A percentile compares a stretch with the other conserved stretches of the same genome.
Conservation (phyloP, 2,888 invertebrate species). For the Hyalella azteca region DNA sequence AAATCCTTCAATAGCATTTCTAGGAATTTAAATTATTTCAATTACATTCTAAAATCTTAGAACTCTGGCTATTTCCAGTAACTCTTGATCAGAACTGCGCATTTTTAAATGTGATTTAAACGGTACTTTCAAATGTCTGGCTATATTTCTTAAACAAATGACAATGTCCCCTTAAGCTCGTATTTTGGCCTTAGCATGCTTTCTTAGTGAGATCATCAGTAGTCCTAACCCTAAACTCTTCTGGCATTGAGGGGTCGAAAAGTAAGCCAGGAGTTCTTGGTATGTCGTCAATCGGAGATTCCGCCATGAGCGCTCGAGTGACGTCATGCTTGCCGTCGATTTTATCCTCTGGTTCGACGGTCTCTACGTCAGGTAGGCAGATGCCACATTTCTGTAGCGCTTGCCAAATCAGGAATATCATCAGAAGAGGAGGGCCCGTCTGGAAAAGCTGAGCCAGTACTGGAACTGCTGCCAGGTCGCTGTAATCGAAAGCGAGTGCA, state of each 20-base stretch:
- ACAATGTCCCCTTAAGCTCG: too few species aligned
- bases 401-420: neutral
- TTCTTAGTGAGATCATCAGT: neutral
- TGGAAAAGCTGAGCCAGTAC: conserved; percentile 45
- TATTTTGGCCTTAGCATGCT: neutral
- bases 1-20: too few species aligned
- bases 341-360: neutral
- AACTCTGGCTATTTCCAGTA: too few species aligned
- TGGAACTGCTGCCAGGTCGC: conserved; percentile 50
- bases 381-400: neutral
- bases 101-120: too few species aligned
- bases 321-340: neutral
- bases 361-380: neutral
- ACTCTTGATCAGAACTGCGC: too few species aligned
- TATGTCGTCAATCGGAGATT: neutral
- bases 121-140: too few species aligned
- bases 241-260: neutral
- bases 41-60: too few species aligned
- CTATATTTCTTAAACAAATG: too few species aligned
- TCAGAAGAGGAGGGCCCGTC: conserved; percentile 36
- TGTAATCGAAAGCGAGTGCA: too few species aligned
- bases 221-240: neutral
- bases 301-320: neutral
- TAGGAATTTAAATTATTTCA: too few species aligned
- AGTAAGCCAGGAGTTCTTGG: conserved; percentile 1